Conservation (phyloP, 2,888 invertebrate species). For the Brachypalpus laphriformis region DNA sequence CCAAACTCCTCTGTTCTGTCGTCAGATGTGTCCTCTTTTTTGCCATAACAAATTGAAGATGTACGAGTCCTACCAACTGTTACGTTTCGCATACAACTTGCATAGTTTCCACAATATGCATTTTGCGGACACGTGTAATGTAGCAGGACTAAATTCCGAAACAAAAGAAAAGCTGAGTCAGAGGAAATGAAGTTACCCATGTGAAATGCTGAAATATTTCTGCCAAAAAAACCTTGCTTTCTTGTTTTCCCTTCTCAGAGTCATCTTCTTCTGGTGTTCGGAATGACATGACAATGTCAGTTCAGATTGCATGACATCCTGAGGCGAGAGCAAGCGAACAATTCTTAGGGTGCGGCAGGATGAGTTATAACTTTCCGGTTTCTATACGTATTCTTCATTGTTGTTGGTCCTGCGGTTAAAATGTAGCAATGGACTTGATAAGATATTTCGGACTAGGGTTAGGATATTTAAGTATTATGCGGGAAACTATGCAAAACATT, state of each 20-base stretch:
- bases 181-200: not conserved
- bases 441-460: conserved; percentile 2
- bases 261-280: not conserved
- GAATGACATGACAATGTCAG: conserved; percentile 38
- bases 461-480: not conserved
- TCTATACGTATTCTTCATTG: not conserved
- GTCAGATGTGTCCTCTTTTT: not conserved
- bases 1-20: not conserved
- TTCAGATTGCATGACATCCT: conserved; percentile 26
- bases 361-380: conserved; percentile 13
- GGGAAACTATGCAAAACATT: not conserved
- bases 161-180: not conserved
- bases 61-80: conserved; percentile 41
- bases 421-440: not conserved
- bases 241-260: not conserved
- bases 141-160: not conserved
- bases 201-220: conserved; percentile 1
- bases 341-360: conserved; percentile 4
- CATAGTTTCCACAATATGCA: conserved; percentile 25
- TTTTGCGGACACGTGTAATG: conserved; percentile 1
- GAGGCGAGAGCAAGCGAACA: not conserved
- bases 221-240: conserved; percentile 11
- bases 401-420: conserved; percentile 15
- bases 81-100: conserved; percentile 10
- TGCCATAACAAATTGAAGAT: conserved; percentile 33